Evolutionary conservation across 2,888 invertebrate species (phyloP).

Genomic region (Troides helena): DNA sequence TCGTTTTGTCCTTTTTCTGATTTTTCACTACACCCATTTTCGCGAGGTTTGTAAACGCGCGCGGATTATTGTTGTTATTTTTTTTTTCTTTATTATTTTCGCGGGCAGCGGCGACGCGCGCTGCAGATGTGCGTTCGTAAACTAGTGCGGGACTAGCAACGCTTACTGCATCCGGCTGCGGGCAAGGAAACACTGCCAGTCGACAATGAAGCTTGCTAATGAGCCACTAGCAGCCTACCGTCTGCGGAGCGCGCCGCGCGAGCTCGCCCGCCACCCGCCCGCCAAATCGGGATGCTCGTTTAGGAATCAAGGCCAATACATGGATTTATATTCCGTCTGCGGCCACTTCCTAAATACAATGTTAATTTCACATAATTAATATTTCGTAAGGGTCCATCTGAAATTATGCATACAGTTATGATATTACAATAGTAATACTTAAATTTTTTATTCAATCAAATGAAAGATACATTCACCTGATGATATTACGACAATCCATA

Average conservation of each 20-base stretch:
- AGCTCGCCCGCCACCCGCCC: slow-evolving; percentile 65
- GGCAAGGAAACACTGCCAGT: slow-evolving; percentile 64
- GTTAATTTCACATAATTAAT: slow-evolving; percentile 67
- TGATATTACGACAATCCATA: no score
- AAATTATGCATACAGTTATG: slow-evolving; percentile 48
- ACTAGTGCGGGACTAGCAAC: slow-evolving; percentile 76
- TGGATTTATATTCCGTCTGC: slow-evolving; percentile 69
- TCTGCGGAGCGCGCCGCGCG: slow-evolving; percentile 58
- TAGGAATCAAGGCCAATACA: slow-evolving; percentile 74
- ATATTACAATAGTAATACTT: slow-evolving; percentile 32
- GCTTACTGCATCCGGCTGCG: slow-evolving; percentile 72
- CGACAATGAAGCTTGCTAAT: slow-evolving; percentile 53
- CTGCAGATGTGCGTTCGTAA: slow-evolving; percentile 70
- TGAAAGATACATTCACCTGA: background rate
- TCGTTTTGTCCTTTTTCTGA: slow-evolving; percentile 59
- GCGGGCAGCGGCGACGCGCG: slow-evolving; percentile 50
- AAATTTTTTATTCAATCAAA: background rate
- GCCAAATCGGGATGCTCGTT: slow-evolving; percentile 68
- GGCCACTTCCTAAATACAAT: slow-evolving; percentile 64
- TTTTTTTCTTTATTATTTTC: slow-evolving; percentile 37
- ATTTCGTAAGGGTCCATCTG: slow-evolving; percentile 54
- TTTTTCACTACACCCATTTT: slow-evolving; percentile 75
- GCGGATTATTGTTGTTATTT: slow-evolving; percentile 36
- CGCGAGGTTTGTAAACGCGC: slow-evolving; percentile 34
- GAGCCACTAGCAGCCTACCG: slow-evolving; percentile 45